These are phyloP conservation scores for Scatophagus argus DNA, from an alignment of 2,113 vertebrate genomes.

Conservation along the genomic window DNA sequence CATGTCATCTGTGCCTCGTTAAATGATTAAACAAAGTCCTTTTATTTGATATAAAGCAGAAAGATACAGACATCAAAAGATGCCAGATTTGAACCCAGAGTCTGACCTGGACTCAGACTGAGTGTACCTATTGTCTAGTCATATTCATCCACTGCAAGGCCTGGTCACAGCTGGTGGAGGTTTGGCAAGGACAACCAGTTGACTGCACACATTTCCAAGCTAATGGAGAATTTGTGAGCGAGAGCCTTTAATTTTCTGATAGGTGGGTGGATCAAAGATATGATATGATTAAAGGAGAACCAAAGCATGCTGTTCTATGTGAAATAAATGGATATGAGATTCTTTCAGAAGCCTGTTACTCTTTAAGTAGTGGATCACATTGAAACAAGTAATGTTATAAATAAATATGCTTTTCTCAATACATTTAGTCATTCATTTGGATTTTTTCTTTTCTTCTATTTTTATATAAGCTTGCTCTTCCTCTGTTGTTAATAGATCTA, in stretches of 20 bases:
- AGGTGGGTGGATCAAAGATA: conserved; percentile 83
- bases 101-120: conserved; percentile 55
- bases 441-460: neutral
- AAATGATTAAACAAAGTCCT: conserved; percentile 49
- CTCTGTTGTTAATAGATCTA: conserved; percentile 2
- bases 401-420: neutral
- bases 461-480: neutral
- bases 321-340: conserved; percentile 54
- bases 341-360: conserved; percentile 57
- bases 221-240: conserved; percentile 73
- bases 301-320: conserved; percentile 31
- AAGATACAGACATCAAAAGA: conserved; percentile 58
- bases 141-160: conserved; percentile 15
- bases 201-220: conserved; percentile 68
- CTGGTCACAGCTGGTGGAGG: conserved; percentile 48
- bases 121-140: conserved; percentile 54
- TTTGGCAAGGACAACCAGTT: conserved; percentile 36
- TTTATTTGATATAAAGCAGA: conserved; percentile 61
- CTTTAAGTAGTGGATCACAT: neutral
- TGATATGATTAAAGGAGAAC: conserved; percentile 80
- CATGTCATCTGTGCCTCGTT: conserved; percentile 64
- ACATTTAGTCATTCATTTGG: neutral
- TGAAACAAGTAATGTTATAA: conserved; percentile 20
- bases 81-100: conserved; percentile 34
- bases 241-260: conserved; percentile 77